These are phyloP conservation scores for Leptopilina clavipes DNA, from an alignment of 1,140 invertebrate genomes.

Conservation along the genomic window DNA sequence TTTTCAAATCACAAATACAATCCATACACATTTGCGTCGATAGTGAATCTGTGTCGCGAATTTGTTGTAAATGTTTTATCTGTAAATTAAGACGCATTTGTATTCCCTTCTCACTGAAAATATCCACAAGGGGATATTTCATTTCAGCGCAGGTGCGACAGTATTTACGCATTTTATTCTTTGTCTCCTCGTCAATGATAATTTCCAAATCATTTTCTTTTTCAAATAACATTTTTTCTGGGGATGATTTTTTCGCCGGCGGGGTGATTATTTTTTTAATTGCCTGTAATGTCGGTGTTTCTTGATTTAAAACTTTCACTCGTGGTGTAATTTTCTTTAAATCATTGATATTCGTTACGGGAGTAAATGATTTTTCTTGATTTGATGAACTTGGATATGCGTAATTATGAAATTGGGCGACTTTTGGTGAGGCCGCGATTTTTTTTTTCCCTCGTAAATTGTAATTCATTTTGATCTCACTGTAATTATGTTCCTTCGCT, in stretches of 20 bases:
- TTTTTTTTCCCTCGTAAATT: too few relatives aligned
- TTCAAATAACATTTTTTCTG: too few relatives aligned
- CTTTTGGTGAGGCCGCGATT: neutral
- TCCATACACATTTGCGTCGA: conserved; percentile 74
- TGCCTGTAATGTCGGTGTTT: conserved; percentile 59
- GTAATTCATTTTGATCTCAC: too few relatives aligned
- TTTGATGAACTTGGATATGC: neutral
- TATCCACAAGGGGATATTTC: conserved; percentile 70
- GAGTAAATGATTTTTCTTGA: conserved; percentile 24
- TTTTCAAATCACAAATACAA: conserved; percentile 72
- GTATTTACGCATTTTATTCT: conserved; percentile 66
- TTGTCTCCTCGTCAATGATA: conserved; percentile 41
- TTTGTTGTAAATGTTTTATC: conserved; percentile 69
- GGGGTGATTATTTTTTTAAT: conserved; percentile 57
- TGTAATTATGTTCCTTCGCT: neutral
- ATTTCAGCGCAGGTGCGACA: conserved; percentile 71
- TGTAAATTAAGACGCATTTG: conserved; percentile 71
- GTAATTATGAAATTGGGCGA: conserved; percentile 7
- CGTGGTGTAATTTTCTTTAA: conserved; percentile 69
- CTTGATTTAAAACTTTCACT: conserved; percentile 61
- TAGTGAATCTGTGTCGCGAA: conserved; percentile 62
- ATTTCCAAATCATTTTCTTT: conserved; percentile 24
- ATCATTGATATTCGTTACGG: conserved; percentile 69
- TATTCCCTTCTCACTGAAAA: conserved; percentile 70
- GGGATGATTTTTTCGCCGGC: neutral